Percentiles rank a stretch among this genome's conserved stretches.
phyloP scores from a whole-genome alignment of 2,113 vertebrate species.

The Miniopterus natalensis region DNA sequence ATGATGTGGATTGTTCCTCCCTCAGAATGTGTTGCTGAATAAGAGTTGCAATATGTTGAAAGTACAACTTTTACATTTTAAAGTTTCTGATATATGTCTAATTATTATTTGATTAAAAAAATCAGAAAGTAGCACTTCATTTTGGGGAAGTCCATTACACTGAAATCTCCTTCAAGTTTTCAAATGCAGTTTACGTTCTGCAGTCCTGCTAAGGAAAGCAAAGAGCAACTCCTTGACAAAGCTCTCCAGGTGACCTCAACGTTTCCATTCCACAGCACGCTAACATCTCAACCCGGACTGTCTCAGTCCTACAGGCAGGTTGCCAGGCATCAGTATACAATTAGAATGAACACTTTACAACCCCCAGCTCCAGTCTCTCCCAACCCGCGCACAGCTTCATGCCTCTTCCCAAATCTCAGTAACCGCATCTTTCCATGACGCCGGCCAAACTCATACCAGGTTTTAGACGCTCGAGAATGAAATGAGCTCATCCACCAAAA shows the following conservation, averaged over 20 bases:
- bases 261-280: slow-evolving; percentile 62
- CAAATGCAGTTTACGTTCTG: slow-evolving; percentile 22
- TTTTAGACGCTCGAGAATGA: slow-evolving; percentile 68
- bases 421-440: slow-evolving; percentile 80
- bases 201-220: slow-evolving; percentile 57
- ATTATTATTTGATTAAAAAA: slow-evolving; percentile 69
- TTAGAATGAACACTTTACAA: slow-evolving; percentile 70
- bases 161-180: slow-evolving; percentile 67
- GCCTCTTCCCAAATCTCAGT: slow-evolving; percentile 63
- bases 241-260: slow-evolving; percentile 67
- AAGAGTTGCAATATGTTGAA: slow-evolving; percentile 27
- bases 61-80: slow-evolving; percentile 64
- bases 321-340: slow-evolving; percentile 68
- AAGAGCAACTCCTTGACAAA: slow-evolving; percentile 58
- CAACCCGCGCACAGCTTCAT: slow-evolving; percentile 67
- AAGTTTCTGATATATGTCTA: slow-evolving; percentile 61
- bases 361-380: slow-evolving; percentile 39
- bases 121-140: slow-evolving; percentile 69
- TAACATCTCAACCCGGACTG: slow-evolving; percentile 34
- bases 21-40: slow-evolving; percentile 65
- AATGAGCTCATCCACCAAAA: slow-evolving; percentile 78
- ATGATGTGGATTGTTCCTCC: slow-evolving; percentile 72
- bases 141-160: slow-evolving; percentile 41
- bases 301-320: not conserved
- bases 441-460: slow-evolving; percentile 72